Conservation (phyloP, 2,113 vertebrate species). For the Pyxicephalus adspersus region DNA sequence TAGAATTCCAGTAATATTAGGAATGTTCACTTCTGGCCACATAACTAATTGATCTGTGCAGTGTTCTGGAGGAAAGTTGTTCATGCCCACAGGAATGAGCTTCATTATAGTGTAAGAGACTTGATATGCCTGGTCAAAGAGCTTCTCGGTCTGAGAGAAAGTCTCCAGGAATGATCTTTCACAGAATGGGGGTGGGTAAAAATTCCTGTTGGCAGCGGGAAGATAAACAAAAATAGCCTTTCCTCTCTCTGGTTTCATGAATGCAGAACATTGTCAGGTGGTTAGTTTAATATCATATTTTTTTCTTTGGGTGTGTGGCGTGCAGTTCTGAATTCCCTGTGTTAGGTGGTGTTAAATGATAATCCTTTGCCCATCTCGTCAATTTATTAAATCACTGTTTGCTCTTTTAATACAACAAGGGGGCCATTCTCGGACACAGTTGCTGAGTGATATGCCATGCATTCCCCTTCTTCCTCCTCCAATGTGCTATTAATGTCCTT, state of each 20-base stretch:
- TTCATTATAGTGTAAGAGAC: constrained; percentile 12
- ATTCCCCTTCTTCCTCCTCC: neutral
- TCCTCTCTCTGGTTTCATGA: constrained; percentile 42
- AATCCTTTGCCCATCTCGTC: neutral
- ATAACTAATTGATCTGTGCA: neutral
- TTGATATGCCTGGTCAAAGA: constrained; percentile 26
- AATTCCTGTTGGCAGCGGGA: constrained; percentile 28
- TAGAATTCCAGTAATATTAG: neutral
- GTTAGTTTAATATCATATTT: neutral
- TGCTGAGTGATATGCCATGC: neutral
- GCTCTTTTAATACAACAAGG: neutral
- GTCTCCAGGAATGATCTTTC: constrained; percentile 42
- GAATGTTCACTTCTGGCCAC: neutral
- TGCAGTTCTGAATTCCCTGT: neutral
- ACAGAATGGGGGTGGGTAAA: constrained; percentile 32
- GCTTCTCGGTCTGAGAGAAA: constrained; percentile 2
- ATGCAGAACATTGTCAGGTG: neutral
- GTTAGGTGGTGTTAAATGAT: neutral
- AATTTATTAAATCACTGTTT: neutral
- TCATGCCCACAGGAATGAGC: neutral
- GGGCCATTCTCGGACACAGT: constrained; percentile 11
- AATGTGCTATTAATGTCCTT: constrained; percentile 22
- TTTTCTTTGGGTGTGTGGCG: neutral
- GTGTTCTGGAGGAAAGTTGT: neutral
- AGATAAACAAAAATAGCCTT: constrained; percentile 55